These are phyloP conservation scores for Andrena marginata DNA, from an alignment of 2,888 invertebrate genomes.

Conservation along the genomic window DNA sequence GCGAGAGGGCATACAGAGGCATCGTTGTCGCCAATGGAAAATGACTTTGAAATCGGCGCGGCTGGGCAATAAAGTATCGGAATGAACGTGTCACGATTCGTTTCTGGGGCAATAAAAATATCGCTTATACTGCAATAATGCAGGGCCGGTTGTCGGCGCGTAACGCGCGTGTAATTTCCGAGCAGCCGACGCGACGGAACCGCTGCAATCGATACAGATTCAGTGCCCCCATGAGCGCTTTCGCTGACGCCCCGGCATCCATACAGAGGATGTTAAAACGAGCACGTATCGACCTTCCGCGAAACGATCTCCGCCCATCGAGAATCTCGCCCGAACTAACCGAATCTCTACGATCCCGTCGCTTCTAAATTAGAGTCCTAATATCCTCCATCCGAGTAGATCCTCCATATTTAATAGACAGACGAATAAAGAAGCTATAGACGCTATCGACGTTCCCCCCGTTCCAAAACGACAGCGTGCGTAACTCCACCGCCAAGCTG, in stretches of 20 bases:
- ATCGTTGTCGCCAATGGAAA: not conserved
- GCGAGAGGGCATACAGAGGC: not conserved
- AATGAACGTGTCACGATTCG: conserved; percentile 53
- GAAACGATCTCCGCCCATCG: not conserved
- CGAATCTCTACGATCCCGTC: no score
- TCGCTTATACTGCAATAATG: conserved; percentile 57
- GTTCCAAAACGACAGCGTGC: not conserved
- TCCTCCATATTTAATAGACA: no score
- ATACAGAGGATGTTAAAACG: not conserved
- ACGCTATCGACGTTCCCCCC: not conserved
- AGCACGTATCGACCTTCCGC: not conserved
- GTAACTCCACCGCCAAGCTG: not conserved
- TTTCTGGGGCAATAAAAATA: conserved; percentile 54
- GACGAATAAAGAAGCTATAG: no score
- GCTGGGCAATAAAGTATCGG: conserved; percentile 46
- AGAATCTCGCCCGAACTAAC: no score
- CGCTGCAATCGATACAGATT: conserved; percentile 50
- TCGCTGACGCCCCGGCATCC: conserved; percentile 18
- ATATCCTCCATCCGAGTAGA: no score
- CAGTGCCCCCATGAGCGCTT: conserved; percentile 10
- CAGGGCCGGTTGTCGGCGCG: conserved; percentile 45
- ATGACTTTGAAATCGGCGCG: conserved; percentile 13
- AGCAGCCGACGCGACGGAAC: conserved; percentile 35
- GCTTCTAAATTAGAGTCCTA: no score
- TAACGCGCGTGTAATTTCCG: conserved; percentile 64